phyloP scores from a whole-genome alignment of 2,888 invertebrate species.

The Apamea monoglypha region DNA sequence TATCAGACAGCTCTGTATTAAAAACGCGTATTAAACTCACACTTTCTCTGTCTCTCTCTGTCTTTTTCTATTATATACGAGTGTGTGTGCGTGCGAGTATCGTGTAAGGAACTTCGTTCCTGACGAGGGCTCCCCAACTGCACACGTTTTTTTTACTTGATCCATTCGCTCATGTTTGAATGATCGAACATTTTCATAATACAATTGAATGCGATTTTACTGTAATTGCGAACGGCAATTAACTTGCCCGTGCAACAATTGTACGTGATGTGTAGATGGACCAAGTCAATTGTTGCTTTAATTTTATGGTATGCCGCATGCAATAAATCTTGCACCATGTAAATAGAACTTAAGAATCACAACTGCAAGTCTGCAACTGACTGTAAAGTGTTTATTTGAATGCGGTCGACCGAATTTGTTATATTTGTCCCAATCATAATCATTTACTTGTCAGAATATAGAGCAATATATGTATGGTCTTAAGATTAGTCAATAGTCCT shows the following conservation, averaged over 20 bases:
- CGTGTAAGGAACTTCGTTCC: too few species aligned
- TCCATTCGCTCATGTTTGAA: too few species aligned
- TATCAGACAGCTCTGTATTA: too few species aligned
- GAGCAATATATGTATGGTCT: neutral
- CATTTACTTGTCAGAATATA: neutral
- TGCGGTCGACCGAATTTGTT: conserved; percentile 6
- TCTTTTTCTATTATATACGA: too few species aligned
- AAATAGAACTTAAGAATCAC: neutral
- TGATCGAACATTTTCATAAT: too few species aligned
- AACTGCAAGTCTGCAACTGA: conserved; percentile 18
- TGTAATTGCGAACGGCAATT: neutral
- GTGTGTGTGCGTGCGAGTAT: too few species aligned
- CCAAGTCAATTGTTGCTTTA: neutral
- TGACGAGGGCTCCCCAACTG: too few species aligned
- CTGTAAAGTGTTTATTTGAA: conserved; percentile 10
- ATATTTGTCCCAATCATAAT: neutral
- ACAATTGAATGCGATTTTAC: neutral
- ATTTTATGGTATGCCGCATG: neutral
- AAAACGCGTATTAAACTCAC: too few species aligned
- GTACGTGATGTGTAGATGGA: neutral
- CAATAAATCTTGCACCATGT: too few species aligned
- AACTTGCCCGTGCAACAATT: neutral
- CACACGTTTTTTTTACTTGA: too few species aligned
- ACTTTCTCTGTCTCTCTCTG: too few species aligned
- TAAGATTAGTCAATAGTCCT: neutral